phyloP scores from a whole-genome alignment of 2,113 vertebrate species.

The Dasypus novemcinctus region DNA sequence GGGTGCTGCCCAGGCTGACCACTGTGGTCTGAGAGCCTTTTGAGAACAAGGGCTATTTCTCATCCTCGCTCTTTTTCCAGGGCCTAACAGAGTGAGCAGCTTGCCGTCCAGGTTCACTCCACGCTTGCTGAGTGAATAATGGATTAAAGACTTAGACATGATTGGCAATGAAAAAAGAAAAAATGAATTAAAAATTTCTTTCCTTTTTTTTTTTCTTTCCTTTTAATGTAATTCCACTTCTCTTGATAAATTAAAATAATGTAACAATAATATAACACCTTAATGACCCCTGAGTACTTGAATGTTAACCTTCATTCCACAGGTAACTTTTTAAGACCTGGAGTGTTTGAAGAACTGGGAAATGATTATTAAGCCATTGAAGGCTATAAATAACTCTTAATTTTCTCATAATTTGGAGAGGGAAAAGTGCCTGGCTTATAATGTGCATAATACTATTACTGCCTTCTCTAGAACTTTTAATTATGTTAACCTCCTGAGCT shows the following conservation, averaged over 20 bases:
- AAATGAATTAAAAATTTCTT: neutral
- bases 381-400: constrained; percentile 25
- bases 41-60: neutral
- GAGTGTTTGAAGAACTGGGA: neutral
- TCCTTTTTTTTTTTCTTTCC: neutral
- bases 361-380: constrained; percentile 21
- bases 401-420: neutral
- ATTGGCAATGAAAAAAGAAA: neutral
- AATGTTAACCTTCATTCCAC: neutral
- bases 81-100: neutral
- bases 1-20: neutral
- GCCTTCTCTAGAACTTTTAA: neutral
- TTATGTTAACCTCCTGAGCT: neutral
- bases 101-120: neutral
- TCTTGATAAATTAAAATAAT: neutral
- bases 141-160: neutral
- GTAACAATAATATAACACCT: neutral
- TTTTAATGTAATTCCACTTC: neutral
- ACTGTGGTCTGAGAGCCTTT: neutral
- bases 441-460: neutral
- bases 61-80: neutral
- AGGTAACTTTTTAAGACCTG: neutral
- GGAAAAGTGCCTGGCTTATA: neutral
- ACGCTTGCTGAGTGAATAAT: neutral
- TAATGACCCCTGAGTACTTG: neutral